Percentiles rank a stretch among this genome's conserved stretches.
Evolutionary conservation across 1,140 invertebrate genomes (phyloP).

Genomic region (Hyposmocoma kahamanoa): DNA sequence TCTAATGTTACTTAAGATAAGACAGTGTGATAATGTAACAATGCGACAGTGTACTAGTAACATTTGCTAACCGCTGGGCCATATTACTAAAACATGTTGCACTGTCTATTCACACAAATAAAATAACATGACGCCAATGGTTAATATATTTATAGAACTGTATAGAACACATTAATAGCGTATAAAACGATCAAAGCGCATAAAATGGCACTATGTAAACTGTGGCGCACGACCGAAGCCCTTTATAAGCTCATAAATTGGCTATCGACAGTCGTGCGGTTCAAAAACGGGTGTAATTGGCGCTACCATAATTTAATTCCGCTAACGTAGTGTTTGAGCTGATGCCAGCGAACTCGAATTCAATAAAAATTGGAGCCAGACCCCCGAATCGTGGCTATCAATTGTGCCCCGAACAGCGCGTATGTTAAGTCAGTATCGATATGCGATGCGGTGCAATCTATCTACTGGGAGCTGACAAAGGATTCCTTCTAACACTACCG

Average conservation of each 20-base stretch:
- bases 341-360: constrained; percentile 49
- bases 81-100: too few relatives aligned
- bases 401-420: constrained; percentile 24
- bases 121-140: too few relatives aligned
- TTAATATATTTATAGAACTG: too few relatives aligned
- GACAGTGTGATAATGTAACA: too few relatives aligned
- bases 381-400: constrained; percentile 35
- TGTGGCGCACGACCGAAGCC: not conserved
- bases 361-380: constrained; percentile 48
- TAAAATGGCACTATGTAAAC: too few relatives aligned
- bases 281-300: constrained; percentile 60
- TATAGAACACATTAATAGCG: too few relatives aligned
- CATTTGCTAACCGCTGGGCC: too few relatives aligned
- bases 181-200: too few relatives aligned
- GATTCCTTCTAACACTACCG: too few relatives aligned
- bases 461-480: not conserved
- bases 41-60: too few relatives aligned
- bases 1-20: too few relatives aligned
- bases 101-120: too few relatives aligned
- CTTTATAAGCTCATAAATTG: constrained; percentile 46
- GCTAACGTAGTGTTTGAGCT: constrained; percentile 58
- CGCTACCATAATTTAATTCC: constrained; percentile 59
- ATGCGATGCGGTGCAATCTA: not conserved
- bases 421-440: not conserved
- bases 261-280: constrained; percentile 50